Conservation (phyloP, 2,888 invertebrate genomes). For the Perizoma flavofasciatum region DNA sequence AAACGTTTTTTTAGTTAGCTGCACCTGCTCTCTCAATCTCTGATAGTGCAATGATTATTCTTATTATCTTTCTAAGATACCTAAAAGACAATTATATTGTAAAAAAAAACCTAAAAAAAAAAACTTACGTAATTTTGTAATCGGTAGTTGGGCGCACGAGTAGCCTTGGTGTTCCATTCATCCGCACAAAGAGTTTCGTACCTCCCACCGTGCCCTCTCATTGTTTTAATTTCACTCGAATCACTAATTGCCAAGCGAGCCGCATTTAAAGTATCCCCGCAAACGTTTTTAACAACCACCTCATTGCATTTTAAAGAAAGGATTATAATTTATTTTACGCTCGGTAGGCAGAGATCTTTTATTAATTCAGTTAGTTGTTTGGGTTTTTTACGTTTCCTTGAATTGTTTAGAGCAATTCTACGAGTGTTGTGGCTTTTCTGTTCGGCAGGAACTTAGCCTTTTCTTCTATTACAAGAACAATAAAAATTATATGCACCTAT, state of each 20-base stretch:
- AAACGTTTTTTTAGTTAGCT: no score
- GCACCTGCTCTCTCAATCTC: no score
- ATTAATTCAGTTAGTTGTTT: conserved; percentile 73
- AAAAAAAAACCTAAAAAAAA: no score
- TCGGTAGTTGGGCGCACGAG: conserved; percentile 4
- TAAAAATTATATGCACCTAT: no score
- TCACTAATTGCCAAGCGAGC: conserved; percentile 79
- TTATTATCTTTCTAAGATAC: no score
- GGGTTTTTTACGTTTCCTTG: conserved; percentile 47
- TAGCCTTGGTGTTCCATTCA: conserved; percentile 47
- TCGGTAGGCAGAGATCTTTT: conserved; percentile 66
- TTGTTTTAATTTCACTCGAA: conserved; percentile 79
- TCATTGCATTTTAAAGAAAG: conserved; percentile 83
- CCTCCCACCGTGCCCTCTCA: conserved; percentile 56
- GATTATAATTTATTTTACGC: conserved; percentile 80
- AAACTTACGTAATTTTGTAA: no score
- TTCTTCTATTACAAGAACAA: neutral
- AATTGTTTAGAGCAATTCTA: conserved; percentile 40
- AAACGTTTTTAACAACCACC: conserved; percentile 81
- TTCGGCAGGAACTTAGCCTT: conserved; percentile 26
- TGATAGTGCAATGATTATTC: no score
- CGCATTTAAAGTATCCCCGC: conserved; percentile 78
- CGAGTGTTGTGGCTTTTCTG: conserved; percentile 28
- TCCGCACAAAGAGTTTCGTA: conserved; percentile 54
- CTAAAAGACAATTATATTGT: no score